Percentiles rank a stretch among this genome's conserved stretches.
phyloP scores from a whole-genome alignment of 2,888 invertebrate species.

The Noctuana brunneofusca region DNA sequence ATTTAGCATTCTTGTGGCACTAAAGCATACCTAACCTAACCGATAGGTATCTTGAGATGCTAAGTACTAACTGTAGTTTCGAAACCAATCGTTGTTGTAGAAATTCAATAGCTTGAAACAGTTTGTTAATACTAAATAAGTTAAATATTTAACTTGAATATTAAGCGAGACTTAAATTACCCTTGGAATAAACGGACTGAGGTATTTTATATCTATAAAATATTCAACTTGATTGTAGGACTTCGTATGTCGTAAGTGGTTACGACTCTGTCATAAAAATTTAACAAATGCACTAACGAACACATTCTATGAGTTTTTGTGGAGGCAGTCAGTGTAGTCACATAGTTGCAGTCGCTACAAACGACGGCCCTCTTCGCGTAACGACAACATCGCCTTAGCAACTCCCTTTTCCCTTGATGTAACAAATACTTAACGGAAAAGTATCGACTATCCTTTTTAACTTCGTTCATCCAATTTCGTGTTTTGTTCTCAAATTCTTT shows the following conservation, averaged over 20 bases:
- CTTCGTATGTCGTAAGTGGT: conserved; percentile 4
- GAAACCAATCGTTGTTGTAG: neutral
- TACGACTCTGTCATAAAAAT: conserved; percentile 19
- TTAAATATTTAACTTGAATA: neutral
- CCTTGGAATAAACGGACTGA: neutral
- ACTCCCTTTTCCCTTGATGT: conserved; percentile 29
- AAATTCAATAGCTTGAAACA: neutral
- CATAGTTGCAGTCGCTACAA: conserved; percentile 4
- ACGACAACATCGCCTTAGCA: conserved; percentile 22
- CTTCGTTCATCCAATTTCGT: conserved; percentile 25
- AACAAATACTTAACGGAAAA: conserved; percentile 23
- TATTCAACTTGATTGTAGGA: neutral
- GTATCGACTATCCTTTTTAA: conserved; percentile 20
- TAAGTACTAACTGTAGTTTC: neutral
- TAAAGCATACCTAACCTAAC: neutral
- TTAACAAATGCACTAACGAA: conserved; percentile 28
- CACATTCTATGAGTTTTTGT: conserved; percentile 21
- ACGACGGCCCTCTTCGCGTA: conserved; percentile 16
- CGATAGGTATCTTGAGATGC: neutral
- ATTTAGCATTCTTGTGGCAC: conserved; percentile 15
- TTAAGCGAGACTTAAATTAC: neutral
- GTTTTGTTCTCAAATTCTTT: neutral
- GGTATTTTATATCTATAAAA: neutral
- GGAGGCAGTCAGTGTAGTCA: neutral
- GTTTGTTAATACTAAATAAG: neutral